A percentile compares a stretch with the other conserved stretches of the same genome.
phyloP scores from a whole-genome alignment of 2,113 vertebrate species.

The Anolis carolinensis region DNA sequence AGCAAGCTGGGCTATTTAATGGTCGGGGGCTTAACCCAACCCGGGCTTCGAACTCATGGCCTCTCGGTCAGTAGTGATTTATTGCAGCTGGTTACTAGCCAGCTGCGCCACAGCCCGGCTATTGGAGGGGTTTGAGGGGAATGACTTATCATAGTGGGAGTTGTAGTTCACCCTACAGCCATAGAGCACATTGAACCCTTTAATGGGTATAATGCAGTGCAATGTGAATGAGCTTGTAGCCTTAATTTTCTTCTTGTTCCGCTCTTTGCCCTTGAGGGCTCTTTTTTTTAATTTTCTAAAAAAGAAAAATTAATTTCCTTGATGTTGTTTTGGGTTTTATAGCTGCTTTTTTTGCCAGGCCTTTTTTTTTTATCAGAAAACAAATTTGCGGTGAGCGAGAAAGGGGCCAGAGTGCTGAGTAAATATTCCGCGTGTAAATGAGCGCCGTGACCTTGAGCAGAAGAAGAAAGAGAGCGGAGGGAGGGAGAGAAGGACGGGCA shows the following conservation, averaged over 20 bases:
- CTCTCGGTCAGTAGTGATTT: no score
- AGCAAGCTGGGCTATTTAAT: no score
- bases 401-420: constrained; percentile 86
- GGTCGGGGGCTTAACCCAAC: no score
- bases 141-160: no score
- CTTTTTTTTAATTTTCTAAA: neutral
- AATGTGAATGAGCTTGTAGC: neutral
- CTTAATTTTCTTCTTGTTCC: neutral
- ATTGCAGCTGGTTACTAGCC: no score
- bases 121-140: no score
- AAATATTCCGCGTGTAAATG: constrained; percentile 85
- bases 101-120: no score
- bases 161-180: no score
- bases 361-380: constrained; percentile 86
- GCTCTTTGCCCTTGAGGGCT: neutral
- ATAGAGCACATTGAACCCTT: no score
- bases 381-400: constrained; percentile 92
- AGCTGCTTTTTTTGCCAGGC: constrained; percentile 83
- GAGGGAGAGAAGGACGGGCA: constrained; percentile 32
- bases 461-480: neutral
- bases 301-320: constrained; percentile 44
- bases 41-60: no score
- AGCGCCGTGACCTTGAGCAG: constrained; percentile 85
- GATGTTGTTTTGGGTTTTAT: constrained; percentile 66
- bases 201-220: neutral